Base-by-base conservation (phyloP, 2,797 vertebrate genomes). In the Anolis apletophallus region DNA sequence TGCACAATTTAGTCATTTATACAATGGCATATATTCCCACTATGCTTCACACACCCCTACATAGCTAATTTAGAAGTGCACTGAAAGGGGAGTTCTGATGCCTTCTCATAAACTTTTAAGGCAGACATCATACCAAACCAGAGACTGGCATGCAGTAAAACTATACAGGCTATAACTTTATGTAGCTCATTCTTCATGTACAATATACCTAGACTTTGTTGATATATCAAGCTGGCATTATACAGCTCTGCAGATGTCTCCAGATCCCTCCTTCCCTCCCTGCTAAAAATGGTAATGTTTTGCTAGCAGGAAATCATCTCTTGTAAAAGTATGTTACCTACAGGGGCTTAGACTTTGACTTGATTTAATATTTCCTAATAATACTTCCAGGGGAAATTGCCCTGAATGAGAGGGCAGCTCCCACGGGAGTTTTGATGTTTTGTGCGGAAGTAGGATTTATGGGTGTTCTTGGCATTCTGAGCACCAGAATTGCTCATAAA, bases 401-500 rank as follows among this genome's bases (percentile, higher is more conserved):
- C 8, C n/a, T 81, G 77, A 32, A 80, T 57, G n/a, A 69, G 11
- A 74, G 85, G 89, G 34, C 21, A 88, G 85, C 13, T 19, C 88
- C 36, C 80, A 76, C 40, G 80, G 85, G 91, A 95, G 88, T 89
- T 64, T 76, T 91, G 83, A 83, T 46, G 84, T 81, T 87, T 84
- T 78, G 72, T 46, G 80, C 0, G 50, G 0, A 82, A 36, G 78
- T 36, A 83, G 81, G 93, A 95, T 96, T 95, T 94, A 96, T 94
- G 87, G 83, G 69, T 11, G 21, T 88, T 93, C 87, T 93, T 92
- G 83, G 16, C 85, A 86, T 90, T 94, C 73, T 85, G 32, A 3
- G 90, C 91, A 83, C 88, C 94, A 95, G 91, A 93, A 94, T 94
- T 92, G 90, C 95, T 95, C 94, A 95, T 95, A 95, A 96, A 95